A percentile compares a stretch with the other conserved stretches of the same genome.
Evolutionary conservation across 2,888 invertebrate genomes (phyloP).

Genomic region (Lumbricus terrestris): DNA sequence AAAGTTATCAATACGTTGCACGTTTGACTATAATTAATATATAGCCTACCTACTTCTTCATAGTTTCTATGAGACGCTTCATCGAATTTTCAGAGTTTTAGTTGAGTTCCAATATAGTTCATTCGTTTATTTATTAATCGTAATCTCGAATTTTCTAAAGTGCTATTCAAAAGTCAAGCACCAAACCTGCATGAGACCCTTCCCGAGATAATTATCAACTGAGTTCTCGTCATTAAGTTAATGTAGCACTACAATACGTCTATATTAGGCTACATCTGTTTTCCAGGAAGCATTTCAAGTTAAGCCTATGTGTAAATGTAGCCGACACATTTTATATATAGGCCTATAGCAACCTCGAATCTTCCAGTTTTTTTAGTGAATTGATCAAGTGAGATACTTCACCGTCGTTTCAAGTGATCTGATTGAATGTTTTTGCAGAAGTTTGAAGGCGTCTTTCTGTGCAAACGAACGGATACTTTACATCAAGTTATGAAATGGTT

Average conservation of each 20-base stretch:
- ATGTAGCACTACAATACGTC: neutral
- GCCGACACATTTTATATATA: too few species aligned
- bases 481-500: conserved; percentile 14
- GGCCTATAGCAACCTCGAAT: too few species aligned
- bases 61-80: neutral
- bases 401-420: neutral
- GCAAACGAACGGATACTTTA: conserved; percentile 15
- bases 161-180: too few species aligned
- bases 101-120: neutral
- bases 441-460: conserved; percentile 25
- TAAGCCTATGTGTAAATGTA: neutral
- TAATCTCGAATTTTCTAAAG: too few species aligned
- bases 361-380: too few species aligned
- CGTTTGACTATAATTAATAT: neutral
- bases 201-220: too few species aligned
- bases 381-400: too few species aligned
- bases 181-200: too few species aligned
- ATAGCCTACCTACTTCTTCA: too few species aligned
- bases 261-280: too few species aligned
- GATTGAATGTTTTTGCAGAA: neutral
- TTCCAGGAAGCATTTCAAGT: too few species aligned
- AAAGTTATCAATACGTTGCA: neutral
- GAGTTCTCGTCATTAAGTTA: neutral
- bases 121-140: neutral
- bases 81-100: neutral